phyloP scores from a whole-genome alignment of 2,888 invertebrate genomes.

The Scrobipalpa costella region DNA sequence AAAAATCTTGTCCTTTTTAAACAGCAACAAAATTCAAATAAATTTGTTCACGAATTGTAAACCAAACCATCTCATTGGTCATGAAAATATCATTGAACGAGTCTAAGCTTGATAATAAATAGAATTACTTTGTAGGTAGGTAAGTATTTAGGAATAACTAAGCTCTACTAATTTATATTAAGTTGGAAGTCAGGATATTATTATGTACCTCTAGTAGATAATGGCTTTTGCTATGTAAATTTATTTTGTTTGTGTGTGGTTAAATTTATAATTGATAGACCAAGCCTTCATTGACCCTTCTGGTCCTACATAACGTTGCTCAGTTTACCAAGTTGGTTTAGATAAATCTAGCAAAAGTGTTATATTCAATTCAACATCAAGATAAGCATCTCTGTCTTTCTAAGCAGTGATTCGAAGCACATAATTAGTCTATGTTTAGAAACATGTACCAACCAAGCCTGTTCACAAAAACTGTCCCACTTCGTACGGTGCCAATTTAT shows the following conservation, averaged over 20 bases:
- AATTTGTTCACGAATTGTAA: too few relatives aligned
- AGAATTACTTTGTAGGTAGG: too few relatives aligned
- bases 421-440: conserved; percentile 19
- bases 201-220: too few relatives aligned
- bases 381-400: conserved; percentile 2
- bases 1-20: not conserved
- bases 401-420: conserved; percentile 9
- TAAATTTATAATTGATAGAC: not conserved
- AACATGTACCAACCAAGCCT: not conserved
- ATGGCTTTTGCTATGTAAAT: too few relatives aligned
- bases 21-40: not conserved
- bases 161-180: too few relatives aligned
- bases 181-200: too few relatives aligned
- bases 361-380: conserved; percentile 14
- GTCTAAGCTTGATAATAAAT: too few relatives aligned
- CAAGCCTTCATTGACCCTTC: not conserved
- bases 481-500: conserved; percentile 18
- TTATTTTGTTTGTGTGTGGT: too few relatives aligned
- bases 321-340: not conserved
- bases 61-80: too few relatives aligned
- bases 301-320: not conserved
- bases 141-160: too few relatives aligned
- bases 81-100: too few relatives aligned
- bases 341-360: not conserved
- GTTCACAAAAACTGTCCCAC: conserved; percentile 16